A percentile compares a stretch with the other conserved stretches of the same genome.
Conservation (phyloP, 2,888 invertebrate species). For the Macrophya annulata region DNA sequence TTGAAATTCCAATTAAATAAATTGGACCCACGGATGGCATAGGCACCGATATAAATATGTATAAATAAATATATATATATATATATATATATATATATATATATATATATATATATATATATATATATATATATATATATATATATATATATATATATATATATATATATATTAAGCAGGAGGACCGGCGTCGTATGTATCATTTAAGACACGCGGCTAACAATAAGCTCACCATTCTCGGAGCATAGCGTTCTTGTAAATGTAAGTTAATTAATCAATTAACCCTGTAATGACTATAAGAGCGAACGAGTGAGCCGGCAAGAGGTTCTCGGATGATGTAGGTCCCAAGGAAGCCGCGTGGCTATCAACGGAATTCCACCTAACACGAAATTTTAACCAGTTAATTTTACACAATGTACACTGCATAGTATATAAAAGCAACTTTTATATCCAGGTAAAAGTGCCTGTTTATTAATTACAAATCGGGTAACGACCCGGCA, state of each 20-base stretch:
- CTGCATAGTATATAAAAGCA: neutral
- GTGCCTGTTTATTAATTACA: slow-evolving; percentile 49
- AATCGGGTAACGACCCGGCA: slow-evolving; percentile 12
- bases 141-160: neutral
- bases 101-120: slow-evolving; percentile 10
- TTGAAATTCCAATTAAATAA: slow-evolving; percentile 3
- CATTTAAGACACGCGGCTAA: slow-evolving; percentile 32
- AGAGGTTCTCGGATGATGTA: slow-evolving; percentile 34
- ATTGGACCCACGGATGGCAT: too few relatives aligned
- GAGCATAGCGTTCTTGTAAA: slow-evolving; percentile 60
- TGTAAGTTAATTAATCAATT: slow-evolving; percentile 56
- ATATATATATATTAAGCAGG: neutral
- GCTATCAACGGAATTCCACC: slow-evolving; percentile 45
- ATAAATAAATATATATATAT: neutral
- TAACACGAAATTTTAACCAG: neutral
- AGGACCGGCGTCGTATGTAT: slow-evolving; percentile 28
- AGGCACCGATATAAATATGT: neutral
- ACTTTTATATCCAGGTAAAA: slow-evolving; percentile 41
- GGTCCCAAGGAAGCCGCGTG: slow-evolving; percentile 46
- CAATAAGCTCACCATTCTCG: slow-evolving; percentile 47
- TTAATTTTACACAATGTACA: neutral
- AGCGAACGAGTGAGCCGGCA: slow-evolving; percentile 46
- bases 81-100: neutral
- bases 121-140: neutral
- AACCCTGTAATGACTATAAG: slow-evolving; percentile 55